Percentiles rank a stretch among this genome's conserved stretches.
phyloP scores from a whole-genome alignment of 2,113 vertebrate species.

The Serilophus lunatus region DNA sequence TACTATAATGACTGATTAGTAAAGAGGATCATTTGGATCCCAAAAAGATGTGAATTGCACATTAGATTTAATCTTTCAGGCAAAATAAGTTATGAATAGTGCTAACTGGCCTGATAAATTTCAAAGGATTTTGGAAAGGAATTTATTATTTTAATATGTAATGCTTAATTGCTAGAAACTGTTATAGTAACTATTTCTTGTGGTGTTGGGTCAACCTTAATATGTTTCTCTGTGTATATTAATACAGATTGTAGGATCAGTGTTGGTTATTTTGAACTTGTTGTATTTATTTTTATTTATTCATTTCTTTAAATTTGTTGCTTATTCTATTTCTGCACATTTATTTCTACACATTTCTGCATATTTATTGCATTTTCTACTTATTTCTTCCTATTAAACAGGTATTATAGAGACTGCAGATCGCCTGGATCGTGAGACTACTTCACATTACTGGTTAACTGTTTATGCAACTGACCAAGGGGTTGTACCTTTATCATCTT shows the following conservation, averaged over 20 bases:
- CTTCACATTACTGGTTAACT: conserved; percentile 93
- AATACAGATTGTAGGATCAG: background rate
- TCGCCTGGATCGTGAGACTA: conserved; percentile 88
- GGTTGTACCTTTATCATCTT: conserved; percentile 88
- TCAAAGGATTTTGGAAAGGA: background rate
- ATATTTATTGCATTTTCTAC: background rate
- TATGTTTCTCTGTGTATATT: background rate
- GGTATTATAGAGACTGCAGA: conserved; percentile 90
- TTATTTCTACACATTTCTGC: background rate
- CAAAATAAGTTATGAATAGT: background rate
- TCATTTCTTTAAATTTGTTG: background rate
- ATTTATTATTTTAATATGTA: background rate
- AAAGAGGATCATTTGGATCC: background rate
- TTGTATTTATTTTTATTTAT: background rate
- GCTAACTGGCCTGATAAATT: background rate
- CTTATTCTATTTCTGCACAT: background rate
- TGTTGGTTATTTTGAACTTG: background rate
- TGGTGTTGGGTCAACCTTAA: background rate
- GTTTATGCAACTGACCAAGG: conserved; percentile 92
- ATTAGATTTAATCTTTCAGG: background rate
- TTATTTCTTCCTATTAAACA: conserved; percentile 28
- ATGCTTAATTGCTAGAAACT: background rate
- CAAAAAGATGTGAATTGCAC: background rate
- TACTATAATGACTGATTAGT: background rate
- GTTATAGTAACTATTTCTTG: background rate